Base-by-base conservation (phyloP, 1,140 invertebrate species). In the Periplaneta americana region DNA sequence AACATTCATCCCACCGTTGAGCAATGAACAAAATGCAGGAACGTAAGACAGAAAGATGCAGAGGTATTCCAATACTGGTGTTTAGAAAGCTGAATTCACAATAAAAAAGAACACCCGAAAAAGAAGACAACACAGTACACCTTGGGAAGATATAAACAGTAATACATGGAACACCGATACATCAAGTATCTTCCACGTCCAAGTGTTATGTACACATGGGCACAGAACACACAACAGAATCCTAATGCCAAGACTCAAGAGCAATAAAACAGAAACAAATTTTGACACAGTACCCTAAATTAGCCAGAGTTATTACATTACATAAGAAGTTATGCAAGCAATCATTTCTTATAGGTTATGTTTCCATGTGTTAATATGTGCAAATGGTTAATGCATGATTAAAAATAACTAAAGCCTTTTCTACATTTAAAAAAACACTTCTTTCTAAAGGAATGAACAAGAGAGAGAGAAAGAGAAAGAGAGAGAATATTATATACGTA, bases 401-500 rank as follows among this genome's bases (percentile, higher is more conserved):
- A 37, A 32, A 48, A 36, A 78, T 78, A 78, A 66, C 48, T 66
- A 66, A 66, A 66, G 48, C n/a, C n/a, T 80, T 76, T 75, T 74
- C 74, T 74, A n/a, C 57, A 74, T 28, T 34, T 22, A 75, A 80
- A 48, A 48, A 17, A n/a, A 66, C 28, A 28, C 22, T 74, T 57
- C 22, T 34, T 75, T 75, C 33, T 31, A 28, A 74, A 74, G 74
- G 80, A 75, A 80, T 80, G 79, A 57, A 80, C 79, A 75, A 35
- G 74, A 66, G 32, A 33, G 31, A 31, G n/a, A 39, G 36, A n/a
- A 78, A 32, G 48, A 17, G 74, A 31, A 75, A 34, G 28, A 36
- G 22, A 66, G 4, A 75, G 66, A 80, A 32, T 74, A 34, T 48
- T 81, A 57, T 81, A 78, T 81, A 81, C 66, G 81, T 81, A 81